Percentiles rank a stretch among this genome's conserved stretches.
phyloP scores from a whole-genome alignment of 2,888 invertebrate species.

The Pollenia amentaria region DNA sequence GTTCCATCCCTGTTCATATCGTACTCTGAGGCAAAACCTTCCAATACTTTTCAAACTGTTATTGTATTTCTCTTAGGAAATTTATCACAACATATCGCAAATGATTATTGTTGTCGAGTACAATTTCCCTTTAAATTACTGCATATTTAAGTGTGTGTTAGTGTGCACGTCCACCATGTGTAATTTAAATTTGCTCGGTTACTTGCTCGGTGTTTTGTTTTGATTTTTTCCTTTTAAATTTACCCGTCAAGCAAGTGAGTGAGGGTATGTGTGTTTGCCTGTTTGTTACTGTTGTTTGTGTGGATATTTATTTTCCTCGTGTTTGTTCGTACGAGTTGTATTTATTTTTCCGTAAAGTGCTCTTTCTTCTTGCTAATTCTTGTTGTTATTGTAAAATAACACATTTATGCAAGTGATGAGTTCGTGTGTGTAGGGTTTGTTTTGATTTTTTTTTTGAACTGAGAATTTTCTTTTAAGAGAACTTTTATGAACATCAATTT shows the following conservation, averaged over 20 bases:
- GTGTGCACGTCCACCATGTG: neutral
- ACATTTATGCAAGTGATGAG: constrained; percentile 13
- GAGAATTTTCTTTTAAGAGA: constrained; percentile 68
- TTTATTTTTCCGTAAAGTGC: constrained; percentile 44
- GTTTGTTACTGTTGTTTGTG: constrained; percentile 9
- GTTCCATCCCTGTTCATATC: neutral
- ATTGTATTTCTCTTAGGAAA: neutral
- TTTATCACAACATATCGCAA: constrained; percentile 27
- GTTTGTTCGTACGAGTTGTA: neutral
- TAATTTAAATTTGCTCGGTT: constrained; percentile 25
- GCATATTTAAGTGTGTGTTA: neutral
- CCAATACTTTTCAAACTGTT: constrained; percentile 44
- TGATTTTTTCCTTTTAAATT: constrained; percentile 40
- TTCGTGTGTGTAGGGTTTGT: constrained; percentile 1
- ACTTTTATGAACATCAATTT: constrained; percentile 60
- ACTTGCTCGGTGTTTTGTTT: constrained; percentile 28
- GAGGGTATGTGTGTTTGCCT: neutral
- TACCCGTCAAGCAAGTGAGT: neutral
- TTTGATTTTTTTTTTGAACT: constrained; percentile 19
- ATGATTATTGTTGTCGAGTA: constrained; percentile 10
- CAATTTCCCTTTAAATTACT: constrained; percentile 23
- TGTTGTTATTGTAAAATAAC: constrained; percentile 36
- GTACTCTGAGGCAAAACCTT: neutral
- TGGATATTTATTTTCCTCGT: constrained; percentile 6
- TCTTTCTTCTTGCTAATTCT: constrained; percentile 49